These are phyloP conservation scores for Alcedo atthis DNA, from an alignment of 2,797 vertebrate genomes.

Conservation along the genomic window DNA sequence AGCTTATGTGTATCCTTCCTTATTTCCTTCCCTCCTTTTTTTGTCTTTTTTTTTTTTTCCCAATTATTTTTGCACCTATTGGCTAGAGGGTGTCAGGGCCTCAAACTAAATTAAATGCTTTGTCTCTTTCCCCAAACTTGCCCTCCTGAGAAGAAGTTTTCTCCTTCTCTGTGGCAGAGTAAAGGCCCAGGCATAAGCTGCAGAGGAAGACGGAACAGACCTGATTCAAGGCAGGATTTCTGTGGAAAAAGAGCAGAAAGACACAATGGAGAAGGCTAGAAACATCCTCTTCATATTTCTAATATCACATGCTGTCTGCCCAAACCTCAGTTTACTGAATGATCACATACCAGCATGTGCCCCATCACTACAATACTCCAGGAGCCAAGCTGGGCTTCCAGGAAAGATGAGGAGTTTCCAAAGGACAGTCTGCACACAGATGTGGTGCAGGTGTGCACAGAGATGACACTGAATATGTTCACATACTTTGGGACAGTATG, in stretches of 20 bases:
- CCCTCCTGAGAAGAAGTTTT: constrained; percentile 74
- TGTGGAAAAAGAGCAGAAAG: constrained; percentile 67
- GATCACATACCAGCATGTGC: background rate
- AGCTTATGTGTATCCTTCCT: background rate
- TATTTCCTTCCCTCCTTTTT: background rate
- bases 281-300: background rate
- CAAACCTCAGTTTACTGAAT: background rate
- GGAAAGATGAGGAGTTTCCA: background rate
- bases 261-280: background rate
- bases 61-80: background rate
- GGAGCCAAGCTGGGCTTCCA: background rate
- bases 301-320: background rate
- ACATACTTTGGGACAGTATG: background rate
- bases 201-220: constrained; percentile 89
- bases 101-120: background rate
- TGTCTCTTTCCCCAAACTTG: constrained; percentile 53
- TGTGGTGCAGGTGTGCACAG: background rate
- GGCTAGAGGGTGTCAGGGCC: background rate
- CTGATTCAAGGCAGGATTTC: constrained; percentile 86
- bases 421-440: background rate
- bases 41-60: background rate
- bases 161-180: constrained; percentile 76
- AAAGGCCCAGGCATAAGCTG: constrained; percentile 85
- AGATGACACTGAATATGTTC: background rate
- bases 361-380: background rate